A percentile compares a stretch with the other conserved stretches of the same genome.
phyloP scores from a whole-genome alignment of 1,140 invertebrate genomes.

The Drosophila hydei region DNA sequence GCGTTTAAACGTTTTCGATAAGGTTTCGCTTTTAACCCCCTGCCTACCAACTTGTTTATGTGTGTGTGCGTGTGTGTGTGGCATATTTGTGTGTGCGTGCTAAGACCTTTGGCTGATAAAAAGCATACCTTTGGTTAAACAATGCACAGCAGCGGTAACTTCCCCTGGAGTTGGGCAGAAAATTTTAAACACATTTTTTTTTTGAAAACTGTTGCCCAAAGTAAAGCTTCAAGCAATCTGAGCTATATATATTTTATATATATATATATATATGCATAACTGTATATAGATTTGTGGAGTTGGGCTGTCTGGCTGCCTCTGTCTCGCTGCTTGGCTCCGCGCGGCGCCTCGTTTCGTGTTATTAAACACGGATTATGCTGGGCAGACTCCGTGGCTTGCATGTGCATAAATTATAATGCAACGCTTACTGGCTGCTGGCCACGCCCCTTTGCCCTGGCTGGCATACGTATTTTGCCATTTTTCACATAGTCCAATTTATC shows the following conservation, averaged over 20 bases:
- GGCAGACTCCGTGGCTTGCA: slow-evolving; percentile 78
- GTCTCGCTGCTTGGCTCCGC: slow-evolving; percentile 9
- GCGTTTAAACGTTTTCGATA: slow-evolving; percentile 81
- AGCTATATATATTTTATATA: not conserved
- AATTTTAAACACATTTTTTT: slow-evolving; percentile 37
- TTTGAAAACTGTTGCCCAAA: not conserved
- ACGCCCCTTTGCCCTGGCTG: slow-evolving; percentile 22
- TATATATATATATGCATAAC: slow-evolving; percentile 32
- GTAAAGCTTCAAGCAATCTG: not conserved
- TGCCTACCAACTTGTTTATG: slow-evolving; percentile 41
- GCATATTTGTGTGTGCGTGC: slow-evolving; percentile 78
- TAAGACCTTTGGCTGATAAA: slow-evolving; percentile 79
- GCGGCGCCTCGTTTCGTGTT: slow-evolving; percentile 62
- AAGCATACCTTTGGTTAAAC: slow-evolving; percentile 72
- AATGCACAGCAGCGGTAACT: slow-evolving; percentile 64
- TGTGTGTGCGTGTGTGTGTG: slow-evolving; percentile 35
- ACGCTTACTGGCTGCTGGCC: slow-evolving; percentile 51
- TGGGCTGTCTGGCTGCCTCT: slow-evolving; percentile 28
- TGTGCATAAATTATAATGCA: slow-evolving; percentile 78
- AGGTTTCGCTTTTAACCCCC: slow-evolving; percentile 79
- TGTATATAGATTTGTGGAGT: slow-evolving; percentile 34
- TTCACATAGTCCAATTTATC: slow-evolving; percentile 68
- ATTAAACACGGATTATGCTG: slow-evolving; percentile 79
- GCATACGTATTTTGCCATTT: slow-evolving; percentile 44
- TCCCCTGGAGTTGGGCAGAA: slow-evolving; percentile 36